Evolutionary conservation across 2,888 invertebrate species (phyloP).

Genomic region (Athalia cordata): DNA sequence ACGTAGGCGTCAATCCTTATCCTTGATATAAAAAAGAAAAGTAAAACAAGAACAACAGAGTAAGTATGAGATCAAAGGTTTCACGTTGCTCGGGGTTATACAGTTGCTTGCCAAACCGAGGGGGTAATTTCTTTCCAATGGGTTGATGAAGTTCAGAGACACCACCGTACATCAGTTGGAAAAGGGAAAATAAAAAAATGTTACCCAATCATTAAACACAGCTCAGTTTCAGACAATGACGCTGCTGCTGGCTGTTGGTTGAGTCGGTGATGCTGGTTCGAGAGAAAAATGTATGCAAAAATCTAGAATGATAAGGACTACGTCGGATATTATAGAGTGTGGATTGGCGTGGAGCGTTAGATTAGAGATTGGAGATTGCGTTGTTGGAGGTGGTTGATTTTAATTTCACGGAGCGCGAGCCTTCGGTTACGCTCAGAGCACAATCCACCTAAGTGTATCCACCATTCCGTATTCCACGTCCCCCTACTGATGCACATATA

Average conservation of each 20-base stretch:
- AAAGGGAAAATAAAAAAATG: neutral
- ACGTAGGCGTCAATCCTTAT: too few relatives aligned
- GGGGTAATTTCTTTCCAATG: too few relatives aligned
- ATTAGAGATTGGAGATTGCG: slow-evolving; percentile 64
- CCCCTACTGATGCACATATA: neutral
- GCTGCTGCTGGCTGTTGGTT: too few relatives aligned
- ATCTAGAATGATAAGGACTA: neutral
- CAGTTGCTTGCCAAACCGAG: too few relatives aligned
- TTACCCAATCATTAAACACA: too few relatives aligned
- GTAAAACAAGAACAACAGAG: too few relatives aligned
- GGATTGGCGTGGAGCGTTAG: slow-evolving; percentile 18
- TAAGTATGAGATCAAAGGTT: too few relatives aligned
- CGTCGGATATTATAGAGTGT: slow-evolving; percentile 3
- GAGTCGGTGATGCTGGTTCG: neutral
- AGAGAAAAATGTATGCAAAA: neutral
- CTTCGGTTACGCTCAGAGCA: slow-evolving; percentile 70
- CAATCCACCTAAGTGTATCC: slow-evolving; percentile 62
- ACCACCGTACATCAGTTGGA: neutral
- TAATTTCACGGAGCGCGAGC: slow-evolving; percentile 72
- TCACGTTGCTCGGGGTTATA: too few relatives aligned
- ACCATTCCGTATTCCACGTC: slow-evolving; percentile 35
- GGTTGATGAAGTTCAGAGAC: neutral
- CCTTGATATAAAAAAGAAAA: too few relatives aligned
- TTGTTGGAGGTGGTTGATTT: slow-evolving; percentile 71
- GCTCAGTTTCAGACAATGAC: too few relatives aligned